Base-by-base conservation (phyloP, 2,797 vertebrate genomes). In the Smutsia temminckii region DNA sequence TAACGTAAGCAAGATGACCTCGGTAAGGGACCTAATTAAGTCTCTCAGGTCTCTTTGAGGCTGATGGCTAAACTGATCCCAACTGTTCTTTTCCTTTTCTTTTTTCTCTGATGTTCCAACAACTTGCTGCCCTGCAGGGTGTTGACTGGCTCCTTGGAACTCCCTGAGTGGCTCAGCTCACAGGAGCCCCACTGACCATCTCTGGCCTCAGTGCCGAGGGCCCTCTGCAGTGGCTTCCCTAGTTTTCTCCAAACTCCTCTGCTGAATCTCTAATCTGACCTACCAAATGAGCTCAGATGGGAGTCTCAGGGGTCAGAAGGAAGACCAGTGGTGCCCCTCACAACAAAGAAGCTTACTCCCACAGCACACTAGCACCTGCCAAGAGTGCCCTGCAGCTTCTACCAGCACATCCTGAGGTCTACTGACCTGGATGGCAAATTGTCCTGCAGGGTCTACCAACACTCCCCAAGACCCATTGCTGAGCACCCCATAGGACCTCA, bases 391-490 rank as follows among this genome's bases (percentile, higher is more conserved):
- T 37, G 9, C 6, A 21, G 27, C 40, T 75, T 85, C 74, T 16
- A 3, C 1, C 68, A 32, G 20, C 37, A 61, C 23, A 46, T 61
- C 21, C 49, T 21, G 46, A 55, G 49, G 59, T 42, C 9, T 32
- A 42, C 6, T 6, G 2, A 10, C 17, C 23, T 42, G 46, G 8
- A 20, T 59, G 11, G 40, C 0, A 0, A n/a, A 46, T 1, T 20
- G 14, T 12, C 42, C 63, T n/a, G 29, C 13, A 2, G 42, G 13
- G 40, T 10, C 18, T 7, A 51, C 14, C 34, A n/a, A 57, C 32
- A 53, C 49, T 81, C 85, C 16, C 8, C 8, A 20, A 88, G 68
- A 75, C 5, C 17, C 0, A 14, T 3, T 29, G 8, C 6, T 77
- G 12, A 68, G 3, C 6, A 16, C 8, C 4, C 10, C 4, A 7